Evolutionary conservation across 2,797 vertebrate species (phyloP).

Genomic region (Hypotaenidia philippensis): DNA sequence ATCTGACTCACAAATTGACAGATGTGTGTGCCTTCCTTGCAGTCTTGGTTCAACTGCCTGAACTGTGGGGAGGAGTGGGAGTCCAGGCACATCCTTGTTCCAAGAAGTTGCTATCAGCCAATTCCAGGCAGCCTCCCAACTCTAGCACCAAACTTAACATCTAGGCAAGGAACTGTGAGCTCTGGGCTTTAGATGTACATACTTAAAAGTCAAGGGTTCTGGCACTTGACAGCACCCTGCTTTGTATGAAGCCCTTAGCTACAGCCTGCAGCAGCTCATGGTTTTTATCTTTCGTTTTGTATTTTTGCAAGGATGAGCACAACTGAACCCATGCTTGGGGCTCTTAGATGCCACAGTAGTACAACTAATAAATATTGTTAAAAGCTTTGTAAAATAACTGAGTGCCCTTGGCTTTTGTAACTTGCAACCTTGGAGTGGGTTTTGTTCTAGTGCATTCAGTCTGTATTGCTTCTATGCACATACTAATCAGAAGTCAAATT

Average conservation of each 20-base stretch:
- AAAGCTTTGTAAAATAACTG: background rate
- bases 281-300: slow-evolving; percentile 11
- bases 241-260: background rate
- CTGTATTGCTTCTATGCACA: background rate
- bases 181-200: background rate
- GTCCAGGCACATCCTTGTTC: background rate
- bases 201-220: background rate
- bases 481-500: slow-evolving; percentile 26
- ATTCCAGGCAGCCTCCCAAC: background rate
- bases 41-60: background rate
- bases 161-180: background rate
- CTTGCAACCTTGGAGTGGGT: background rate
- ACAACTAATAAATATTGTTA: background rate
- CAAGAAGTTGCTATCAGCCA: background rate
- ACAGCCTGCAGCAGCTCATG: background rate
- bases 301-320: background rate
- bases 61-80: background rate
- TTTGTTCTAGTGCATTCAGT: background rate
- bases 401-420: background rate
- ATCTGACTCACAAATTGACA: background rate
- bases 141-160: background rate
- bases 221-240: background rate
- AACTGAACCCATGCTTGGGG: background rate
- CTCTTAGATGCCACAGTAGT: background rate
- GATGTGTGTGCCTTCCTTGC: background rate